A percentile compares a stretch with the other conserved stretches of the same genome.
These are phyloP conservation scores for Trissoscelio sp. DNA, from an alignment of 2,888 invertebrate genomes.

Conservation along the genomic window DNA sequence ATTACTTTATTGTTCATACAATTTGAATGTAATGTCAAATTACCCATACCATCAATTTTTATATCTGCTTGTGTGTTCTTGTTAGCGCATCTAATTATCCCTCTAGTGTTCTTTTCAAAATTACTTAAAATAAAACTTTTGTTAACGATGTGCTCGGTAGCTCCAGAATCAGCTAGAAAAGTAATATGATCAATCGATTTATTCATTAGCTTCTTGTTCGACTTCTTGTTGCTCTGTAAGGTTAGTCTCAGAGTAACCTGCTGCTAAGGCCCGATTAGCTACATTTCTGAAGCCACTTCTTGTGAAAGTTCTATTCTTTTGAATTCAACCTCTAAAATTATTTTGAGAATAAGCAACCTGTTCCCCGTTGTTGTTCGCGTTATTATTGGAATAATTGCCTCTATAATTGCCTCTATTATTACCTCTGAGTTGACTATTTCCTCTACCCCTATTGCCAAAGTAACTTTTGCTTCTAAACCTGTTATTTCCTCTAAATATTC, in stretches of 20 bases:
- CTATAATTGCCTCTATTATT: neutral
- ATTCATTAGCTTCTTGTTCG: too few species aligned
- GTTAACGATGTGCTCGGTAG: neutral
- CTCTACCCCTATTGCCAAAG: neutral
- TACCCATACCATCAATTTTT: too few species aligned
- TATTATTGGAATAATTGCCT: neutral
- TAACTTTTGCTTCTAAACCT: neutral
- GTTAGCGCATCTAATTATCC: neutral
- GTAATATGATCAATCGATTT: neutral
- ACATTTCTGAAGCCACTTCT: neutral
- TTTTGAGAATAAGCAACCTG: neutral
- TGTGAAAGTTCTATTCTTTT: neutral
- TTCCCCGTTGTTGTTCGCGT: too few species aligned
- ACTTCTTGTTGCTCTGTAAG: too few species aligned
- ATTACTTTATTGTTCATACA: neutral
- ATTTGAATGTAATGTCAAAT: too few species aligned
- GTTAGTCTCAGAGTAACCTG: neutral
- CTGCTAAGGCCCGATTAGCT: neutral
- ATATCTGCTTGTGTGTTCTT: too few species aligned
- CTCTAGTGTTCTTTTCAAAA: neutral
- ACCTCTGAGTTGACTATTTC: neutral
- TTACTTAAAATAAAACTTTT: neutral
- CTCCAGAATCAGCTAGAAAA: neutral
- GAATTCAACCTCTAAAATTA: neutral
- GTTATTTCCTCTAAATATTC: neutral